Evolutionary conservation across 2,797 vertebrate species (phyloP), one percentile per base, ranked within the genome.

Genomic region (Babyrousa celebensis): DNA sequence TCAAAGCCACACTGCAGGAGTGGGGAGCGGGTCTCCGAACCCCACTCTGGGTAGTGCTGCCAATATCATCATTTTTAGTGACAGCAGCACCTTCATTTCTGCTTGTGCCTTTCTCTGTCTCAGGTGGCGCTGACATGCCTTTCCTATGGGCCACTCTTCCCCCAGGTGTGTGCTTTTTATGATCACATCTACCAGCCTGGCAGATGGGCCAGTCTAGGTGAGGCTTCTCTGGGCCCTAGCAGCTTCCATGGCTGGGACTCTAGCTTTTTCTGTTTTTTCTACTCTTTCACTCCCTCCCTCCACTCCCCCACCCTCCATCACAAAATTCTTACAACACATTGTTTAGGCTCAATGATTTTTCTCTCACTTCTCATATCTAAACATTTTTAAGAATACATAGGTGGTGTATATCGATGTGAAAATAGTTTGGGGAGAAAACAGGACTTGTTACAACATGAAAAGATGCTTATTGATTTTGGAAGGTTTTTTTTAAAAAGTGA

Each of bases 21-120:
- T 4, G 25, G 48, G 25, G 25, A 52, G 15, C 48, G 29, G 63
- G 12, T 40, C 20, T 74, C 27, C 82, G 67, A 67, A 9, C 17
- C 36, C 27, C 7, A 11, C 4, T 56, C 43, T 60, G 8, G 40
- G 54, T 52, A 67, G 85, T 48, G n/a, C 60, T 60, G 18, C 56
- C 16, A 68, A 25, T 14, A 63, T 60, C 79, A 82, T 70, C 56
- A 85, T 74, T 58, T 86, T 62, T 71, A 89, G 56, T 60, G 91
- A 80, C 32, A 54, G 56, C 29, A 80, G 71, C 63, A 74, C 43
- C 74, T 96, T 94, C 60, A 63, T 80, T 89, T 96, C 43, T 96
- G 71, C n/a, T 70, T 77, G 63, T 74, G 86, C 36, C 20, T 52
- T 79, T 87, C 95, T 91, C 58, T 77, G n/a, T 80, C 72, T 74